Evolutionary conservation across 2,888 invertebrate genomes (phyloP), one percentile per base, ranked within the genome.

Genomic region (Allolobophora icterica): DNA sequence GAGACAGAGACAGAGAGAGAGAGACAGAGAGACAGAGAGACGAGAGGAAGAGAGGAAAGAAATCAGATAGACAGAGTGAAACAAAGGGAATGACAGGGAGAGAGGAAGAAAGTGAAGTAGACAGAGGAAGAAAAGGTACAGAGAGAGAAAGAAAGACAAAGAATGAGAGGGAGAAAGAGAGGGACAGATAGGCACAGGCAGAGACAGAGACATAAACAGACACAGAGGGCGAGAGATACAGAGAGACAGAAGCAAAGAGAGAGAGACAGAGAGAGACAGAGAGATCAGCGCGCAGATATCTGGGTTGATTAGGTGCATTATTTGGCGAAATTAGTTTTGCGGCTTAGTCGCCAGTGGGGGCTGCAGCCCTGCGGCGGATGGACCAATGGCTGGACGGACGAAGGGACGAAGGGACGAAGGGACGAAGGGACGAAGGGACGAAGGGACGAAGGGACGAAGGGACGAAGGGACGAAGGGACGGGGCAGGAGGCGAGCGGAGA

Each of bases 231-330:
- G 5, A 42, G 42, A 42, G 42, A 42, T 13, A 13, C 15, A 42
- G 15, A 42, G 42, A 17, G 42, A 42, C 15, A 42, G 15, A 42
- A 8, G 13, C 42, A 42, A 15, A 42, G 15, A 42, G 42, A 11
- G 15, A 42, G 17, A 42, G 15, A 52, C 24, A 24, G 52, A 24
- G 24, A 24, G 52, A 52, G 2, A 52, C 24, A 52, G 24, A 52
- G 24, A 21, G 52, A 52, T 52, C 24, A 24, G 24, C 24, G 52
- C 52, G 21, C 52, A 21, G 30, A 71, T 71, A 71, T 5, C 30
- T 38, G 87, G 87, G 87, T 87, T 87, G 87, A 87, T 87, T 87
- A 38, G 87, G 87, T 87, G 38, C 87, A 87, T 34, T 87, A 87
- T 87, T 34, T 38, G 87, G 34, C 15, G 87, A 87, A 87, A 87